Conservation (phyloP, 2,797 vertebrate species). For the Sebastes dallii region DNA sequence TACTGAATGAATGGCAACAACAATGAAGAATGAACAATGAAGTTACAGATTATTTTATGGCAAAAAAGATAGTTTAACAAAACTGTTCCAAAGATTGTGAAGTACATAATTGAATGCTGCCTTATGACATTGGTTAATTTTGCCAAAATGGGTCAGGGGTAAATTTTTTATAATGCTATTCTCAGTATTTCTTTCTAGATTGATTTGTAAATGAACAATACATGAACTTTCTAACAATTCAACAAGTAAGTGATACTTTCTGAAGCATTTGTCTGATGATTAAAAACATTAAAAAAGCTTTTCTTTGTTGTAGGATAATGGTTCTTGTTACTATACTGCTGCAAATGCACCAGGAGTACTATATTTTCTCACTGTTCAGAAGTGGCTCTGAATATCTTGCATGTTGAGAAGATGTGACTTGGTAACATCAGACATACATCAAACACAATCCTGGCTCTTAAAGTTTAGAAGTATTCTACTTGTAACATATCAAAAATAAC, state of each 20-base stretch:
- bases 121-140: background rate
- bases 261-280: background rate
- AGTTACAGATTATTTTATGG: background rate
- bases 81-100: background rate
- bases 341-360: background rate
- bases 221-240: background rate
- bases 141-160: background rate
- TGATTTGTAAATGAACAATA: background rate
- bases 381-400: background rate
- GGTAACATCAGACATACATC: background rate
- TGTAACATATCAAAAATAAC: background rate
- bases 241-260: background rate
- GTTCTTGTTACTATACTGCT: background rate
- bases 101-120: background rate
- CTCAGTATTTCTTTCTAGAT: background rate
- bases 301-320: background rate
- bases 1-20: background rate
- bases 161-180: background rate
- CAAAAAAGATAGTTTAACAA: background rate
- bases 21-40: background rate
- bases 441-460: background rate
- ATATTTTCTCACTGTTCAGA: background rate
- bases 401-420: background rate
- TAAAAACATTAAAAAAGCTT: background rate
- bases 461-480: background rate